Evolutionary conservation across 2,888 invertebrate species (phyloP).

Genomic region (Epistrophella euchroma): DNA sequence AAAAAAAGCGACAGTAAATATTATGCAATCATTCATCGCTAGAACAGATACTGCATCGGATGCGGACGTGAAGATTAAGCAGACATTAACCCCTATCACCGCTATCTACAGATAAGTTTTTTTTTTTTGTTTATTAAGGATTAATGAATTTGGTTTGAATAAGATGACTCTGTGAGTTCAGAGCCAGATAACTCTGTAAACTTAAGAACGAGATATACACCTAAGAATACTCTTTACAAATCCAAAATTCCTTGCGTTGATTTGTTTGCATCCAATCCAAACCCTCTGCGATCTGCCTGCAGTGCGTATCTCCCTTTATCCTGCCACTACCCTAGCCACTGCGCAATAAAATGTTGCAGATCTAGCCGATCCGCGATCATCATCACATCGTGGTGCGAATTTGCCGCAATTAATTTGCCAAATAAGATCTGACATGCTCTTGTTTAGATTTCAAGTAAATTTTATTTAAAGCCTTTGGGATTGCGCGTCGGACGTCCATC

Average conservation of each 20-base stretch:
- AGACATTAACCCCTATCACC: slow-evolving; percentile 47
- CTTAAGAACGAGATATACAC: slow-evolving; percentile 22
- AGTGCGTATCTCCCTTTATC: slow-evolving; percentile 21
- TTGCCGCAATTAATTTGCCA: slow-evolving; percentile 75
- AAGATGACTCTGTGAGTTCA: slow-evolving; percentile 36
- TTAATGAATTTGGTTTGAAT: slow-evolving; percentile 68
- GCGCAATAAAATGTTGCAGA: slow-evolving; percentile 23
- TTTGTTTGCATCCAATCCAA: slow-evolving; percentile 61
- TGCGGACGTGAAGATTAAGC: slow-evolving; percentile 60
- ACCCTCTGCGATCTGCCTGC: slow-evolving; percentile 15
- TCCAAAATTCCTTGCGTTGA: slow-evolving; percentile 58
- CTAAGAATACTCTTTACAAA: slow-evolving; percentile 14
- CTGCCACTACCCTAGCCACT: not conserved
- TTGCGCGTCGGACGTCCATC: slow-evolving; percentile 69
- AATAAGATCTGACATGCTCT: slow-evolving; percentile 75
- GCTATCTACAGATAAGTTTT: not conserved
- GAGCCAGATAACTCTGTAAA: slow-evolving; percentile 12
- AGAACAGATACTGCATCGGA: slow-evolving; percentile 48
- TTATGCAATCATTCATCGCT: slow-evolving; percentile 69
- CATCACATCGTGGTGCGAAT: slow-evolving; percentile 74
- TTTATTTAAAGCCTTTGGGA: slow-evolving; percentile 71
- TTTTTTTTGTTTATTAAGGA: slow-evolving; percentile 42
- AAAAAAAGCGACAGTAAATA: slow-evolving; percentile 43
- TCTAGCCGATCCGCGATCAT: slow-evolving; percentile 60
- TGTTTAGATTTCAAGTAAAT: slow-evolving; percentile 74